Evolutionary conservation across 2,113 vertebrate species (phyloP).

Genomic region (Lutjanus erythropterus): DNA sequence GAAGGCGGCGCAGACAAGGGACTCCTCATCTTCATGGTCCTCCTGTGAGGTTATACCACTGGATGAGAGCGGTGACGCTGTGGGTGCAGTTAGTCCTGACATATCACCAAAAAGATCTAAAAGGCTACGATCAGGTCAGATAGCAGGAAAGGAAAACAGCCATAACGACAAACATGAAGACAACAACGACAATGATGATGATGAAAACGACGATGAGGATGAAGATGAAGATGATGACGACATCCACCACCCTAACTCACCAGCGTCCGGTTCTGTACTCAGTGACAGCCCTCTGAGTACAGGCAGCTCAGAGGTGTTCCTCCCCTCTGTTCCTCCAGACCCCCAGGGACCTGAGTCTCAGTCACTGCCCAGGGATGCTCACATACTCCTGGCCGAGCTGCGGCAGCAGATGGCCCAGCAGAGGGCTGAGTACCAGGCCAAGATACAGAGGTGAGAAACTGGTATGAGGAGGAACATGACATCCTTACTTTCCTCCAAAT

Average conservation of each 20-base stretch:
- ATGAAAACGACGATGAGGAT: not conserved
- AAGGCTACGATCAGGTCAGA: constrained; percentile 41
- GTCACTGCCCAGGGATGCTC: constrained; percentile 38
- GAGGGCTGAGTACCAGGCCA: constrained; percentile 81
- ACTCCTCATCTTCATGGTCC: constrained; percentile 75
- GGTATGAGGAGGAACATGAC: not conserved
- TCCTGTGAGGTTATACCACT: constrained; percentile 62
- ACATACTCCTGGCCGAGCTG: constrained; percentile 68
- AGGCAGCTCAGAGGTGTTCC: constrained; percentile 86
- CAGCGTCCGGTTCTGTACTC: constrained; percentile 70
- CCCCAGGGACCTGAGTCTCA: constrained; percentile 46
- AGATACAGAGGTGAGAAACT: constrained; percentile 83
- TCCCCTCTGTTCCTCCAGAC: constrained; percentile 76
- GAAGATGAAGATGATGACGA: not conserved
- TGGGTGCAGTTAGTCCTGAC: not conserved
- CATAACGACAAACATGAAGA: not conserved
- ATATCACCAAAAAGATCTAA: constrained; percentile 38
- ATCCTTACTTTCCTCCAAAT: not conserved
- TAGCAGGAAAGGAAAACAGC: constrained; percentile 26
- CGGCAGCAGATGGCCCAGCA: constrained; percentile 82
- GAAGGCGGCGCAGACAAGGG: constrained; percentile 27
- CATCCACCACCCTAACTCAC: constrained; percentile 69
- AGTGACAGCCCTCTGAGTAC: constrained; percentile 78
- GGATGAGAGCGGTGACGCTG: constrained; percentile 49
- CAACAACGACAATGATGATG: constrained; percentile 2